Percentiles rank a stretch among this genome's conserved stretches.
These are phyloP conservation scores for Nycticryphes semicollaris DNA, from an alignment of 2,113 vertebrate species.

Conservation along the genomic window DNA sequence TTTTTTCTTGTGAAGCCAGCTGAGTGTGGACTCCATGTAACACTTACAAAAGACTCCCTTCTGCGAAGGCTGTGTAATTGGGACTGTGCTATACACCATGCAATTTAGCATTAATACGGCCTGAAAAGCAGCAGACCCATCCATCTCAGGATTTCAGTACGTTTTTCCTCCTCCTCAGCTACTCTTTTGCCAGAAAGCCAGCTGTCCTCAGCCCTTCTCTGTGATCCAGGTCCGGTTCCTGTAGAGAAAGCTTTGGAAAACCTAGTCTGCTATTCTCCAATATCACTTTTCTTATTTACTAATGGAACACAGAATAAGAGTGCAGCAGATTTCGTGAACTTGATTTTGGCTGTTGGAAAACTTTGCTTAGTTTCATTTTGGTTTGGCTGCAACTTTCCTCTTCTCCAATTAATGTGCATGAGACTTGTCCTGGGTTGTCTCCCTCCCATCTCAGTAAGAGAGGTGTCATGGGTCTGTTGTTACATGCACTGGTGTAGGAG, in stretches of 20 bases:
- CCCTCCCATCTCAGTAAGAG: conserved; percentile 27
- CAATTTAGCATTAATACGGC: background rate
- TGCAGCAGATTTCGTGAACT: background rate
- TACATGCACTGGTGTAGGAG: background rate
- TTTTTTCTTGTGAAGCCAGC: background rate
- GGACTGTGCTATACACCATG: background rate
- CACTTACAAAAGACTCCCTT: background rate
- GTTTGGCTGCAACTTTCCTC: background rate
- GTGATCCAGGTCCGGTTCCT: background rate
- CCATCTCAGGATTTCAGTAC: background rate
- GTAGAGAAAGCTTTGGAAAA: conserved; percentile 40
- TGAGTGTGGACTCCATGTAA: background rate
- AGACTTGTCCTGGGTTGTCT: conserved; percentile 12
- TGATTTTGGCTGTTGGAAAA: conserved; percentile 40
- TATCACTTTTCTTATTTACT: background rate
- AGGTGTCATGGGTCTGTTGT: background rate
- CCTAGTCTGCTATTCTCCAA: background rate
- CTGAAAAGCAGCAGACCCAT: background rate
- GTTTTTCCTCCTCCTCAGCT: background rate
- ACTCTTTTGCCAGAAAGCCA: conserved; percentile 15
- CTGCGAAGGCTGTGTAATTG: background rate
- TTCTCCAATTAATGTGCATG: background rate
- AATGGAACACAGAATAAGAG: background rate
- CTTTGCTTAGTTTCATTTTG: conserved; percentile 54
- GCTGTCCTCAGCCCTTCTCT: background rate